A percentile compares a stretch with the other conserved stretches of the same genome.
These are phyloP conservation scores for Enteromius argenteus DNA, from an alignment of 2,797 vertebrate species.

Conservation along the genomic window DNA sequence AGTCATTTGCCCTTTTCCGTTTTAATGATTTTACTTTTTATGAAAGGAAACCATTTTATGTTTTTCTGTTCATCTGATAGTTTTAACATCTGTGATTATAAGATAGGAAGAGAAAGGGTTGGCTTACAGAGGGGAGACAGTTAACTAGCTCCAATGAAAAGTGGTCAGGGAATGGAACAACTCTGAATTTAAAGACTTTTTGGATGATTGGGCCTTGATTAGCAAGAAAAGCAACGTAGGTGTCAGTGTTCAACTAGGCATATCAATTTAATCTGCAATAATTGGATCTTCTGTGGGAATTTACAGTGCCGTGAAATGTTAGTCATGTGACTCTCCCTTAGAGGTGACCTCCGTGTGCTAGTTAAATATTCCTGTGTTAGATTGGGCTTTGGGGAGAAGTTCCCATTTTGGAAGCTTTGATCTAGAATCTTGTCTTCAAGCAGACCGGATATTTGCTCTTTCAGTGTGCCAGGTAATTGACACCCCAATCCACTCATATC, in stretches of 20 bases:
- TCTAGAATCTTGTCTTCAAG: conserved; percentile 48
- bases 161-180: neutral
- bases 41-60: neutral
- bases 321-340: conserved; percentile 34
- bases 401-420: conserved; percentile 47
- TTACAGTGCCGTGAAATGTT: conserved; percentile 42
- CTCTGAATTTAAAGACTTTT: neutral
- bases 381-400: conserved; percentile 49
- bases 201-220: neutral
- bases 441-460: conserved; percentile 11
- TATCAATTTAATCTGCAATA: conserved; percentile 6
- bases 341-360: conserved; percentile 42
- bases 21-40: neutral
- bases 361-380: conserved; percentile 41
- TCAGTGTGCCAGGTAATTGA: conserved; percentile 17
- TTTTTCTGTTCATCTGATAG: neutral
- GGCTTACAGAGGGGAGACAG: neutral
- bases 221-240: neutral
- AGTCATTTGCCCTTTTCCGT: neutral
- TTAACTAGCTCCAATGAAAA: conserved; percentile 1
- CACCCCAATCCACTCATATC: conserved; percentile 32
- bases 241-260: neutral
- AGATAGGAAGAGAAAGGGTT: neutral
- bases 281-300: conserved; percentile 12
- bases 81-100: neutral